A percentile compares a stretch with the other conserved stretches of the same genome.
phyloP scores from a whole-genome alignment of 1,140 invertebrate species.

The Drosophila burlai region DNA sequence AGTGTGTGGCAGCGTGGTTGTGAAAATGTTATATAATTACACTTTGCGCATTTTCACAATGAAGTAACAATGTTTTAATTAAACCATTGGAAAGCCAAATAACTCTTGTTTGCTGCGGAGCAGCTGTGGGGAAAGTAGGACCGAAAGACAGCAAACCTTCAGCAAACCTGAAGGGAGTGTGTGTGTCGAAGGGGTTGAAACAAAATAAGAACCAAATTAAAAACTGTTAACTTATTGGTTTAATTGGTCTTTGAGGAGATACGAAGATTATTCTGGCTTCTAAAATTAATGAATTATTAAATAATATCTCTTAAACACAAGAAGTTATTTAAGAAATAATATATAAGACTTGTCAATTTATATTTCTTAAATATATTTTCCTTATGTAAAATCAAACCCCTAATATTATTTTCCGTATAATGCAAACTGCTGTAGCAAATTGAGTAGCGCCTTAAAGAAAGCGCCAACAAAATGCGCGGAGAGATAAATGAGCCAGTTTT shows the following conservation, averaged over 20 bases:
- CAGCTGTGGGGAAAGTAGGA: conserved; percentile 34
- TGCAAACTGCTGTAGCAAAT: background rate
- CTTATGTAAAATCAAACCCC: background rate
- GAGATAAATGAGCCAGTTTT: conserved; percentile 39
- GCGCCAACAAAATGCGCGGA: conserved; percentile 28
- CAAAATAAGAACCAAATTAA: conserved; percentile 8
- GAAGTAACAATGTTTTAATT: conserved; percentile 84
- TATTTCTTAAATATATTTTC: too few species aligned
- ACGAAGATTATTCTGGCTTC: too few species aligned
- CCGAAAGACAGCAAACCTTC: conserved; percentile 5
- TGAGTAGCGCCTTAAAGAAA: conserved; percentile 11
- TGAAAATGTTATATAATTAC: conserved; percentile 82
- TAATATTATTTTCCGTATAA: background rate
- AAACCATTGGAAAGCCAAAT: conserved; percentile 82
- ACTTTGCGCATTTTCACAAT: conserved; percentile 82
- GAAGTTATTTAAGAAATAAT: too few species aligned
- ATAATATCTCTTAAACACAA: too few species aligned
- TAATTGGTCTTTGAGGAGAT: background rate
- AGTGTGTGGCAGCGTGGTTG: conserved; percentile 48
- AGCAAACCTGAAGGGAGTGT: conserved; percentile 5
- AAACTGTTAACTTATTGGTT: background rate
- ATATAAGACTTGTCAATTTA: too few species aligned
- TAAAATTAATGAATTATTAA: too few species aligned
- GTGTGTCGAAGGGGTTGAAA: conserved; percentile 1
- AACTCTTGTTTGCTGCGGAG: conserved; percentile 76